Evolutionary conservation across 2,888 invertebrate species (phyloP).

Genomic region (Scelioninae gen. 1): DNA sequence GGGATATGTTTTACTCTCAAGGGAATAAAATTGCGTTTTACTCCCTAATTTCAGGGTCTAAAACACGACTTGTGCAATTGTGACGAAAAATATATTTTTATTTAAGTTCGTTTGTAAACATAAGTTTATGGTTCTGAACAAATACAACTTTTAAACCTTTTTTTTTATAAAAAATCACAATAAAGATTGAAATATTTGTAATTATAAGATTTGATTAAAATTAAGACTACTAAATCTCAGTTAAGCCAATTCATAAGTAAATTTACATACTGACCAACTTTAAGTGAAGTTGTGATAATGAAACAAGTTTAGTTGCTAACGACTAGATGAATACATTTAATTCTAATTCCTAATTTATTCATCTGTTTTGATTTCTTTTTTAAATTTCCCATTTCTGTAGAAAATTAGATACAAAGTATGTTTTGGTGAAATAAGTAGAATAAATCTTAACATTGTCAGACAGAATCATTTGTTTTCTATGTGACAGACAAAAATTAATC

Average conservation of each 20-base stretch:
- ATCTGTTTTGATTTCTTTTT: background rate
- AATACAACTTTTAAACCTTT: background rate
- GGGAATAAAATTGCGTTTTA: too few relatives aligned
- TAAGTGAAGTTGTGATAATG: conserved; percentile 33
- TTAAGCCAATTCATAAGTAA: conserved; percentile 29
- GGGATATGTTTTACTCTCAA: too few relatives aligned
- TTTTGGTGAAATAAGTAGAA: background rate
- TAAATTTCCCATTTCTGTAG: background rate
- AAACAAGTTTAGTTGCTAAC: conserved; percentile 34
- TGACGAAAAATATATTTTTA: too few relatives aligned
- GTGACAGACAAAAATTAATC: background rate
- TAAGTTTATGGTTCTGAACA: too few relatives aligned
- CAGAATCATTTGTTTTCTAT: background rate
- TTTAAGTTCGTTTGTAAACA: too few relatives aligned
- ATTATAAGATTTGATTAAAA: conserved; percentile 4
- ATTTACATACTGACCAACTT: conserved; percentile 39
- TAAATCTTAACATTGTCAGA: background rate
- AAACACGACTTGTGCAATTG: too few relatives aligned
- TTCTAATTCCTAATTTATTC: background rate
- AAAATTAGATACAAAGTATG: background rate
- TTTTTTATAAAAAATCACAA: background rate
- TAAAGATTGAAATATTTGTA: background rate
- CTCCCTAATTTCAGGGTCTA: too few relatives aligned
- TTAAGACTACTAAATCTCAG: conserved; percentile 25
- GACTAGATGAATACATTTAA: conserved; percentile 9